A percentile compares a stretch with the other conserved stretches of the same genome.
Evolutionary conservation across 2,113 vertebrate species (phyloP).

Genomic region (Fukomys damarensis): DNA sequence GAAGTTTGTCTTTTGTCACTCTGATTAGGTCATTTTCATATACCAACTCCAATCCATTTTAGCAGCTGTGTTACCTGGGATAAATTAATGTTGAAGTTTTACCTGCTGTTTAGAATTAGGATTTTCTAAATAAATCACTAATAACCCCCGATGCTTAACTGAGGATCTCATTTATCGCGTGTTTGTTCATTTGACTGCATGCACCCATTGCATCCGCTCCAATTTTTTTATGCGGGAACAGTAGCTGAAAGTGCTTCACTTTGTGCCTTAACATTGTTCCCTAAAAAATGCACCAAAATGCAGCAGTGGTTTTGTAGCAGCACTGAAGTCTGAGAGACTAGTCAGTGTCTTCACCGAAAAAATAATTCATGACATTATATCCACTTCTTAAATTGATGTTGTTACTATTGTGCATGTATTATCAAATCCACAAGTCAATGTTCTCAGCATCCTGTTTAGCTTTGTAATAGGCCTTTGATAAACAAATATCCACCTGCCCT

Average conservation of each 20-base stretch:
- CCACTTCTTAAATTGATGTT: conserved; percentile 44
- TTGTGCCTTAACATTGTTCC: neutral
- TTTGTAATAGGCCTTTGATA: rapidly evolving
- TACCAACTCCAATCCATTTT: neutral
- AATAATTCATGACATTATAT: conserved; percentile 17
- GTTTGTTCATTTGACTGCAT: rapidly evolving
- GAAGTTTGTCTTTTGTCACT: neutral
- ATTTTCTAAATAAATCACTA: neutral
- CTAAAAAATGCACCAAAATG: neutral
- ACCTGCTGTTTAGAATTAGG: neutral
- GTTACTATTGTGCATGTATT: neutral
- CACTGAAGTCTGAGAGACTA: neutral
- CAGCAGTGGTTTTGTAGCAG: neutral
- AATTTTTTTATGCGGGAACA: neutral
- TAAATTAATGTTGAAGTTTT: neutral
- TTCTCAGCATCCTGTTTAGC: neutral
- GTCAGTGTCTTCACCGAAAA: neutral
- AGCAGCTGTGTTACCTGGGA: neutral
- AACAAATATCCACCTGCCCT: rapidly evolving
- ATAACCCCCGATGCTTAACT: neutral
- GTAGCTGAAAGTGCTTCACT: neutral
- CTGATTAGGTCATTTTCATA: neutral
- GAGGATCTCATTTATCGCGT: too few relatives aligned
- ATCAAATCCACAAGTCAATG: neutral
- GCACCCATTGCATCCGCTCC: neutral